A percentile compares a stretch with the other conserved stretches of the same genome.
Evolutionary conservation across 2,888 invertebrate species (phyloP).

Genomic region (Phalera bucephala): DNA sequence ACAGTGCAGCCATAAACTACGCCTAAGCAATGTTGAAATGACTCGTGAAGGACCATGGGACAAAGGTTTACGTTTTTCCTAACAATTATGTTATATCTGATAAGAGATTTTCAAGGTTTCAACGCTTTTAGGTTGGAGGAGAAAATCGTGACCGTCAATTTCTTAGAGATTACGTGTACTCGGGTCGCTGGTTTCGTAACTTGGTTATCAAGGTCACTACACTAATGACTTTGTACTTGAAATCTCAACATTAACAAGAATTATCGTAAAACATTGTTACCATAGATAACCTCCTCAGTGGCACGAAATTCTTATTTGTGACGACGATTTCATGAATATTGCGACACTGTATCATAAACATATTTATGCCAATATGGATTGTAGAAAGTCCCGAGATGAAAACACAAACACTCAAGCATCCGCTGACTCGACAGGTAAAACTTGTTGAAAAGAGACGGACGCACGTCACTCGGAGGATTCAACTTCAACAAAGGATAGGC

Average conservation of each 20-base stretch:
- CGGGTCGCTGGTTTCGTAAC: slow-evolving; percentile 62
- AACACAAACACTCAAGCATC: slow-evolving; percentile 56
- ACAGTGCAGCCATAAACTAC: slow-evolving; percentile 8
- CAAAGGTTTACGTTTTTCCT: slow-evolving; percentile 6
- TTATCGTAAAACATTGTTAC: slow-evolving; percentile 22
- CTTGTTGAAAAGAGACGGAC: slow-evolving; percentile 73
- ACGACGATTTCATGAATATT: slow-evolving; percentile 5
- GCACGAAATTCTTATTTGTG: slow-evolving; percentile 10
- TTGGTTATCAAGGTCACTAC: slow-evolving; percentile 67
- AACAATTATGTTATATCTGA: slow-evolving; percentile 24
- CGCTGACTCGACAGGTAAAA: slow-evolving; percentile 52
- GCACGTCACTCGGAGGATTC: slow-evolving; percentile 70
- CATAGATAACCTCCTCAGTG: slow-evolving; percentile 27
- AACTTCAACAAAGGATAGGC: slow-evolving; percentile 73
- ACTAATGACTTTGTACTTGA: slow-evolving; percentile 69
- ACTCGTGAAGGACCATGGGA: slow-evolving; percentile 5
- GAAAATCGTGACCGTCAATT: slow-evolving; percentile 68
- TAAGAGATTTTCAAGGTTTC: slow-evolving; percentile 29
- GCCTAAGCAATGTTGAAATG: slow-evolving; percentile 5
- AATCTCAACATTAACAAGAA: slow-evolving; percentile 47
- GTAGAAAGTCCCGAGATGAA: slow-evolving; percentile 15
- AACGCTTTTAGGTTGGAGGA: slow-evolving; percentile 36
- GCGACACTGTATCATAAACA: slow-evolving; percentile 10
- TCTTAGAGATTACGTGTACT: slow-evolving; percentile 61
- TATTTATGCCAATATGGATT: slow-evolving; percentile 10